Conservation (phyloP, 2,888 invertebrate species). For the Synergus gifuensis region DNA sequence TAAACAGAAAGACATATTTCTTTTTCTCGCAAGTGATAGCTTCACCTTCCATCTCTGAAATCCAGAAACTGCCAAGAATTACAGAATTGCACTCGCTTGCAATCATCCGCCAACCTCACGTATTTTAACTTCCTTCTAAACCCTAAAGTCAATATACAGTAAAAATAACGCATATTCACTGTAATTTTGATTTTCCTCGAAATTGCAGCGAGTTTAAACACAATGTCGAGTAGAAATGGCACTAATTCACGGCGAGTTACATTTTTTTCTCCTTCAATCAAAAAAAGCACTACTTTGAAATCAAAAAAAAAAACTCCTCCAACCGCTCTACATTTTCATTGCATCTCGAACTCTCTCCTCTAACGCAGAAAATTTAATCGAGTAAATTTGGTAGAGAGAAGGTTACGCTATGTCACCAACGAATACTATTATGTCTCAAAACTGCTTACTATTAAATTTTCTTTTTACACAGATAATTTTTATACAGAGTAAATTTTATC, state of each 20-base stretch:
- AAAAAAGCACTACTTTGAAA: slow-evolving; percentile 14
- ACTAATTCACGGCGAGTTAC: slow-evolving; percentile 71
- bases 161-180: slow-evolving; percentile 33
- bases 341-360: slow-evolving; percentile 67
- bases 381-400: slow-evolving; percentile 75
- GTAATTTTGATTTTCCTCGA: slow-evolving; percentile 45
- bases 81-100: slow-evolving; percentile 18
- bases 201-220: slow-evolving; percentile 36
- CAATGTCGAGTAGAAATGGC: slow-evolving; percentile 64
- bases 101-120: background rate
- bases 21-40: slow-evolving; percentile 27
- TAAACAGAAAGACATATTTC: background rate
- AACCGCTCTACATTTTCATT: background rate
- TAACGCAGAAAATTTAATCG: slow-evolving; percentile 71
- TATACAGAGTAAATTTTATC: slow-evolving; percentile 18
- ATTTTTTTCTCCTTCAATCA: slow-evolving; percentile 21
- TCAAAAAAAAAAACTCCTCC: background rate
- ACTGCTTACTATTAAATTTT: slow-evolving; percentile 44
- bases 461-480: slow-evolving; percentile 49
- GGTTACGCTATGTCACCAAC: slow-evolving; percentile 49
- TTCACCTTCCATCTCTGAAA: slow-evolving; percentile 25
- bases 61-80: background rate
- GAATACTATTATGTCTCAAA: slow-evolving; percentile 37
- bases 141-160: slow-evolving; percentile 9
- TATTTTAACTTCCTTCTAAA: background rate